Evolutionary conservation across 2,888 invertebrate species (phyloP).

Genomic region (Chrysomela aeneicollis): DNA sequence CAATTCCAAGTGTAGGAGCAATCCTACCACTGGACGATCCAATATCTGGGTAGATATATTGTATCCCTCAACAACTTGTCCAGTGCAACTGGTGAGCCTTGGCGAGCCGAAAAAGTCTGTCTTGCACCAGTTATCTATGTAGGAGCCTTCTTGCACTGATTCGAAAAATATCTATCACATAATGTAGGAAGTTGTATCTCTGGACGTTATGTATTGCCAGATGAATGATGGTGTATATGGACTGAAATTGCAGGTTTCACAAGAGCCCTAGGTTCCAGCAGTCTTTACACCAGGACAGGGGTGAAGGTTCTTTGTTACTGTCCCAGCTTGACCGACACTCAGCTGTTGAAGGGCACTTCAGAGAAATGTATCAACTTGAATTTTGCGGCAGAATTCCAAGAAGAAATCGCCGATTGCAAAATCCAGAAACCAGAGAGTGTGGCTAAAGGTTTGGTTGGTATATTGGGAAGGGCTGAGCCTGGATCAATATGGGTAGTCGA

Average conservation of each 20-base stretch:
- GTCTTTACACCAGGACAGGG: constrained; percentile 36
- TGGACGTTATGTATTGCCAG: no score
- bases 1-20: no score
- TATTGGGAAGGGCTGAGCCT: constrained; percentile 45
- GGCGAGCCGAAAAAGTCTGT: no score
- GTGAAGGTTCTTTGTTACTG: constrained; percentile 66
- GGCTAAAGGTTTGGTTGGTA: constrained; percentile 43
- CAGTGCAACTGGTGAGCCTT: no score
- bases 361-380: constrained; percentile 50
- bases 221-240: no score
- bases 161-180: no score
- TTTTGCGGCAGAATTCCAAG: constrained; percentile 51
- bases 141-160: no score
- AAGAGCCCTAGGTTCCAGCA: background rate
- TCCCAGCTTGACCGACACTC: constrained; percentile 65
- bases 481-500: constrained; percentile 52
- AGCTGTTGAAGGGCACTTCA: constrained; percentile 51
- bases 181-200: no score
- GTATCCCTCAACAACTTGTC: no score
- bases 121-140: no score
- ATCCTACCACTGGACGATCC: no score
- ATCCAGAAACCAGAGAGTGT: constrained; percentile 47
- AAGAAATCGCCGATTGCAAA: constrained; percentile 48
- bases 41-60: no score
- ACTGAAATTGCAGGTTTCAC: constrained; percentile 48